Evolutionary conservation across 2,797 vertebrate species (phyloP), one percentile per base, ranked within the genome.

Genomic region (Distichodus sexfasciatus): DNA sequence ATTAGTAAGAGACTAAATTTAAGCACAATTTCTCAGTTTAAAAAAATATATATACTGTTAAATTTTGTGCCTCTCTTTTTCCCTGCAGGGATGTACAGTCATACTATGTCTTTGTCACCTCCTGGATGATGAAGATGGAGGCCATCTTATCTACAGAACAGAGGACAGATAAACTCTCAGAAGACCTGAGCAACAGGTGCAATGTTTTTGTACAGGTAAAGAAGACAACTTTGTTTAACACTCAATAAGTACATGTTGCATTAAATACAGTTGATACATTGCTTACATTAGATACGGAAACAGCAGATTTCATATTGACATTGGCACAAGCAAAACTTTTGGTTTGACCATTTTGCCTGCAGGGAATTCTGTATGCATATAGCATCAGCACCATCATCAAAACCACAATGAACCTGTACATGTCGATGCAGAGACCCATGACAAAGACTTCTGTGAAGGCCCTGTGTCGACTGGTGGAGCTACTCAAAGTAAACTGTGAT

Each of bases 41-140:
- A 2, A 28, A n/a, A 14, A 14, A 1, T 14, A 4, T 14, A 1
- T 3, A 33, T 17, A 35, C 8, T 21, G 9, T 54, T 8, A 21
- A 10, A 47, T 5, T 0, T 14, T 55, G 31, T 12, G n/a, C 0
- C 23, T 29, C 2, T 48, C 14, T 44, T 3, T 51, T 15, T 35
- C 73, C 51, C 14, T 77, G 43, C 81, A 99, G 97, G 92, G 97
- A 99, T 77, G 93, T 97, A 55, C 97, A 99, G 82, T 96, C 96
- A 1, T 99, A 98, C 59, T 98, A 99, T 17, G 93, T 99, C 78
- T 96, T 98, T 86, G 95, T 98, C 76, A 96, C 94, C 38, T 96
- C 97, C 0, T 99, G 97, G 97, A 98, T 99, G 96, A 98, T 96
- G 94, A 99, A 98, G 89, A 96, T 99, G 94, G 97, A 99, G 82